Conservation (phyloP, 2,888 invertebrate species). For the Cheilosia impressa region DNA sequence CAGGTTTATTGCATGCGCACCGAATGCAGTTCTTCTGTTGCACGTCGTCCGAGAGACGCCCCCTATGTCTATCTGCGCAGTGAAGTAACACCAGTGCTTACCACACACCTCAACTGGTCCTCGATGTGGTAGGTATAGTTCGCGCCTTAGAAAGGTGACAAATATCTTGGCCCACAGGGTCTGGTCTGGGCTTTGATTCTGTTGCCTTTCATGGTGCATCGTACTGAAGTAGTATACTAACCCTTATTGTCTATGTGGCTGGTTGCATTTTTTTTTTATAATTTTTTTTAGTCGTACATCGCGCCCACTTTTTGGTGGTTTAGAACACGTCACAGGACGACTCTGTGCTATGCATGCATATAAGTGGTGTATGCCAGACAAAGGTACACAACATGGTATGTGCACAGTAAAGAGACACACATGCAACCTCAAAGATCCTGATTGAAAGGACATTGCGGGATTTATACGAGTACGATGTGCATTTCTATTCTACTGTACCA, state of each 20-base stretch:
- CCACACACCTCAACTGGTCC: conserved; percentile 58
- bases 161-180: conserved; percentile 68
- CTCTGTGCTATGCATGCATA: conserved; percentile 14
- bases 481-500: conserved; percentile 25
- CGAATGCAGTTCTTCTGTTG: conserved; percentile 65
- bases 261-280: conserved; percentile 6
- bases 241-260: conserved; percentile 69
- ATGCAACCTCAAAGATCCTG: conserved; percentile 73
- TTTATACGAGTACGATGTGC: conserved; percentile 55
- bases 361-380: conserved; percentile 20
- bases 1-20: conserved; percentile 75
- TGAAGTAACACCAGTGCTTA: conserved; percentile 61
- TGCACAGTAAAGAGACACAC: conserved; percentile 49
- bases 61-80: conserved; percentile 71
- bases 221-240: conserved; percentile 72
- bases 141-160: conserved; percentile 67
- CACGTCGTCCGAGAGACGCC: conserved; percentile 68
- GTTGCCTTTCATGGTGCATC: conserved; percentile 74
- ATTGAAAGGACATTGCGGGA: conserved; percentile 73
- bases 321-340: conserved; percentile 60
- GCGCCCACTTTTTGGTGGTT: conserved; percentile 73
- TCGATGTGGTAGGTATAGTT: conserved; percentile 34
- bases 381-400: conserved; percentile 19
- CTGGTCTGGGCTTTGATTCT: conserved; percentile 71
- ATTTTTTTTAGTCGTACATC: conserved; percentile 44